Evolutionary conservation across 2,888 invertebrate species (phyloP).

Genomic region (Xestia ashworthii): DNA sequence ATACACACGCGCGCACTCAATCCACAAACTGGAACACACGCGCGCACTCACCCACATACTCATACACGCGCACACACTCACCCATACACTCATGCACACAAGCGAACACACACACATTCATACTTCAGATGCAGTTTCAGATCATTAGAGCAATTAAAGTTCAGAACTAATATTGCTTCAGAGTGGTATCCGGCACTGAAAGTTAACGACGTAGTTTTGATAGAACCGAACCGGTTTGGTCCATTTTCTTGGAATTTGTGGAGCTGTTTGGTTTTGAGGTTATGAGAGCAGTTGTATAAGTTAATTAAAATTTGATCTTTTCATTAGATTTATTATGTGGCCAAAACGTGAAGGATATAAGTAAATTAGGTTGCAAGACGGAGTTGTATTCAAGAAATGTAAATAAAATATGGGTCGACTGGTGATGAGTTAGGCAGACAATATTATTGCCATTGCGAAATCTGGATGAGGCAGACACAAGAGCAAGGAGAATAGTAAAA

Average conservation of each 20-base stretch:
- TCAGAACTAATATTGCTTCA: conserved; percentile 53
- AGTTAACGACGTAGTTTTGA: conserved; percentile 30
- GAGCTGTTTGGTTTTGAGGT: not conserved
- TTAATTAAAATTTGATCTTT: not conserved
- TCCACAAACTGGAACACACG: not conserved
- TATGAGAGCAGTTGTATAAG: not conserved
- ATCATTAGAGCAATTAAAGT: conserved; percentile 55
- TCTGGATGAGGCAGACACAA: not conserved
- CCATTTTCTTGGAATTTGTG: conserved; percentile 17
- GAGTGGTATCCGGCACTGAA: conserved; percentile 32
- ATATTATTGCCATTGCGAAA: not conserved
- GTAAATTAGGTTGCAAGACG: not conserved
- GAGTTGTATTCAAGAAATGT: not conserved
- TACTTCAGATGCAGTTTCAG: conserved; percentile 32
- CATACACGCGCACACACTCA: not conserved
- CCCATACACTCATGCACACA: not conserved
- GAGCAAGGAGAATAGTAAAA: not conserved
- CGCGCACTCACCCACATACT: not conserved
- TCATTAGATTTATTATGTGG: not conserved
- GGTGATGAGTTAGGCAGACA: not conserved
- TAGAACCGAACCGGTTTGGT: conserved; percentile 1
- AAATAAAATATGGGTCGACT: not conserved
- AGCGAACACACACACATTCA: not conserved
- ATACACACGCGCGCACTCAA: not conserved
- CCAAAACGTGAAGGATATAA: not conserved